Base-by-base conservation (phyloP, 2,888 invertebrate genomes). In the Thera britannica region DNA sequence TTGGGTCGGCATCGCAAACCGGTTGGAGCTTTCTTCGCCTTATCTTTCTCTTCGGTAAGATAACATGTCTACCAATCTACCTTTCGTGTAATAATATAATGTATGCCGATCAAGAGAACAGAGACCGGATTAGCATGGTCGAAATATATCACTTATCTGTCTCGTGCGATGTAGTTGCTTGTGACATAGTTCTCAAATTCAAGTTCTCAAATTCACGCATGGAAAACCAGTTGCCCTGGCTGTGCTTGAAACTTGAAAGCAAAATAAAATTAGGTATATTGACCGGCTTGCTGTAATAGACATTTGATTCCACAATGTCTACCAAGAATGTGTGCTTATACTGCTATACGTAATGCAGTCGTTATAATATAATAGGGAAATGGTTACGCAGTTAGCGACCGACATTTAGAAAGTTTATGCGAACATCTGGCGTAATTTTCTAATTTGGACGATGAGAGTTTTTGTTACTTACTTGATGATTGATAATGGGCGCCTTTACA, bases 321-420 rank as follows among this genome's bases (percentile, higher is more conserved):
- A 62, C 48, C 82, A 79, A 76, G 76, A 79, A 77, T 73, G 74
- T 78, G 74, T 82, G 76, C 78, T 75, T 77, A 72, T 79, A 79
- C 77, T 74, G 71, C 74, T 77, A 78, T 77, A 83, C 80, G 82
- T 85, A 85, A 86, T 82, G 77, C 76, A 79, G 81, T 79, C 83
- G 84, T 85, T 86, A 86, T 83, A 85, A 80, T 83, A 86, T 86
- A 88, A 87, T 84, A 84, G 86, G 84, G 81, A 88, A 89, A 86
- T 84, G 82, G 85, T 88, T 88, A 85, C 86, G 84, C 83, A 85
- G 83, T 85, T 84, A 83, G 82, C 83, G 83, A 83, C 83, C 79
- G 80, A 71, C 83, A 70, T 81, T 83, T 89, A 89, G 90, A 90
- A 89, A 90, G 90, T 88, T 70, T 82, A 83, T 82, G 83, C 83